phyloP scores from a whole-genome alignment of 2,888 invertebrate species.

The Onthophagus sagittarius region DNA sequence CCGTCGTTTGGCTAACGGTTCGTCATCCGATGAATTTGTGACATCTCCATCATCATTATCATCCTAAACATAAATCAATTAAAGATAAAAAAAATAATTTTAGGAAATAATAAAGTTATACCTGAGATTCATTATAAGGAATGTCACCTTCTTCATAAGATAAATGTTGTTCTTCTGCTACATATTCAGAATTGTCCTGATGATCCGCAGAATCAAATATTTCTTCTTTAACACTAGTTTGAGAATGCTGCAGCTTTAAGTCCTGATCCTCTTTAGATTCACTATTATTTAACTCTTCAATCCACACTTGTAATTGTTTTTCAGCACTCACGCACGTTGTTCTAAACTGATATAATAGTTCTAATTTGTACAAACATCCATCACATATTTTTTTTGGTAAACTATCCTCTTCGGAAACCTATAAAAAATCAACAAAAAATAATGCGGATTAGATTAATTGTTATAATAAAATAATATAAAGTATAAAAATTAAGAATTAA shows the following conservation, averaged over 20 bases:
- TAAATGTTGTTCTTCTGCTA: slow-evolving; percentile 34
- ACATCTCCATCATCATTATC: slow-evolving; percentile 8
- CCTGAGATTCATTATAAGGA: slow-evolving; percentile 21
- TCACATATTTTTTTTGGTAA: slow-evolving; percentile 70
- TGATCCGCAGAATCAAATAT: slow-evolving; percentile 23
- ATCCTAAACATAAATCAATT: slow-evolving; percentile 12
- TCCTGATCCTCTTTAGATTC: slow-evolving; percentile 16
- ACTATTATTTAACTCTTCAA: slow-evolving; percentile 36
- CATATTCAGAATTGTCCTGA: slow-evolving; percentile 25
- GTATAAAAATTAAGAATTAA: not conserved
- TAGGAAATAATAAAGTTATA: not conserved
- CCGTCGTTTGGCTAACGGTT: slow-evolving; percentile 40
- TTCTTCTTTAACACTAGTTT: slow-evolving; percentile 20
- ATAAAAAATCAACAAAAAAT: slow-evolving; percentile 28
- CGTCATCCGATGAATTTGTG: slow-evolving; percentile 27
- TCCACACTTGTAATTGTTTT: slow-evolving; percentile 48
- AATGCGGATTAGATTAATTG: not conserved
- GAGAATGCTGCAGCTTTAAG: slow-evolving; percentile 10
- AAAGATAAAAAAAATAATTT: not conserved
- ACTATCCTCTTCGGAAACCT: slow-evolving; percentile 64
- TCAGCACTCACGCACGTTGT: slow-evolving; percentile 65
- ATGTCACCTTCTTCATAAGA: slow-evolving; percentile 30
- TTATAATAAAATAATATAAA: not conserved
- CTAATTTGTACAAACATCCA: slow-evolving; percentile 67
- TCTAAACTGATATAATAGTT: slow-evolving; percentile 68